Conservation (phyloP, 2,888 invertebrate species). For the Helicoverpa assulta region DNA sequence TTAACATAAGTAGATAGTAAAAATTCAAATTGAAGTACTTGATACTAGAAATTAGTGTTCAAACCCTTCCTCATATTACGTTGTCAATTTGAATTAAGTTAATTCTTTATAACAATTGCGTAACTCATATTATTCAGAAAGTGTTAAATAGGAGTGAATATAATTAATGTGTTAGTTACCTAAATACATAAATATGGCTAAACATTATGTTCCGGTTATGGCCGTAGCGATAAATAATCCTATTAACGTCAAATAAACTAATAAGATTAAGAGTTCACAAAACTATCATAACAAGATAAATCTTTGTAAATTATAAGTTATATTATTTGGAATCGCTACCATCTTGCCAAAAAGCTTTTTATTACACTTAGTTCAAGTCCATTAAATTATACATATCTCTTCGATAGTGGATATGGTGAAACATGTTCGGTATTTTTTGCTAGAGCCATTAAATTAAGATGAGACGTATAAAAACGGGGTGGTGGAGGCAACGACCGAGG, state of each 20-base stretch:
- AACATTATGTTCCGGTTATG: not conserved
- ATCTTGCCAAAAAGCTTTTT: not conserved
- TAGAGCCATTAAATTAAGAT: constrained; percentile 53
- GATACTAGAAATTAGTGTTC: not conserved
- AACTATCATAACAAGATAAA: constrained; percentile 1
- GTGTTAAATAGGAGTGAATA: constrained; percentile 9
- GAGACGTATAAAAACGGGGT: constrained; percentile 53
- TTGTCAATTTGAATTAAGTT: not conserved
- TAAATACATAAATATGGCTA: constrained; percentile 15
- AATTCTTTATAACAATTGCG: constrained; percentile 15
- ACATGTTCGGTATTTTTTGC: constrained; percentile 55
- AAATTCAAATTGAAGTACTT: not conserved
- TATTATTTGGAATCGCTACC: not conserved
- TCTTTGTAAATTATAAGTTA: not conserved
- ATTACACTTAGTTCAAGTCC: not conserved
- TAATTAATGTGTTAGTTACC: not conserved
- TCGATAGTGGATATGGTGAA: constrained; percentile 27
- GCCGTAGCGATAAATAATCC: not conserved
- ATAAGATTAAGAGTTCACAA: constrained; percentile 3
- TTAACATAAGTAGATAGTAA: not conserved
- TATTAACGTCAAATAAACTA: constrained; percentile 8
- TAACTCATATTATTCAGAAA: constrained; percentile 17
- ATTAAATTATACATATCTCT: not conserved
- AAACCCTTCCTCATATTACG: not conserved
- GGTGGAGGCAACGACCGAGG: constrained; percentile 56